Evolutionary conservation across 2,888 invertebrate genomes (phyloP).

Genomic region (Tuberolachnus salignus): DNA sequence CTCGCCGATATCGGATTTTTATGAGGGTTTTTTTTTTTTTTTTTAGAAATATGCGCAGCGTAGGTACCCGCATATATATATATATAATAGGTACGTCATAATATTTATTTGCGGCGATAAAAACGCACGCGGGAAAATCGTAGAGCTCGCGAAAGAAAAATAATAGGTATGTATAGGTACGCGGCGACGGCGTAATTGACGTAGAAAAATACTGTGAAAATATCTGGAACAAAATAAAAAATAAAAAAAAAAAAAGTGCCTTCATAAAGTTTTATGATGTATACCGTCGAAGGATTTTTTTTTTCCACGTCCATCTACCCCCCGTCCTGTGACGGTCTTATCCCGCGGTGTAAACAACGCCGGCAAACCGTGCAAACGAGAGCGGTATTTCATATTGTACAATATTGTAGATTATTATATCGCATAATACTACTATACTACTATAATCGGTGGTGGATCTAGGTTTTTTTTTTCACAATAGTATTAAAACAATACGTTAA

Average conservation of each 20-base stretch:
- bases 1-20: too few species aligned
- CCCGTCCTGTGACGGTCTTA: background rate
- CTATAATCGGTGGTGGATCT: too few species aligned
- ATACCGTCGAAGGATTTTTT: background rate
- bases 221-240: background rate
- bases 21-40: too few species aligned
- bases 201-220: background rate
- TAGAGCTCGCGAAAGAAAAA: background rate
- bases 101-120: constrained; percentile 3
- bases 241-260: too few species aligned
- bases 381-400: too few species aligned
- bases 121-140: constrained; percentile 11
- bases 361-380: too few species aligned
- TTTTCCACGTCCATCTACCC: background rate
- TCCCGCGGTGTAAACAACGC: background rate
- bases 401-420: too few species aligned
- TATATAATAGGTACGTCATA: background rate
- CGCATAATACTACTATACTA: too few species aligned
- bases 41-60: background rate
- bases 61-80: background rate
- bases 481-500: too few species aligned
- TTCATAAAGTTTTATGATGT: constrained; percentile 23
- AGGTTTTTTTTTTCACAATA: too few species aligned
- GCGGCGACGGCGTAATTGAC: background rate
- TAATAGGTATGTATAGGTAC: background rate